A percentile compares a stretch with the other conserved stretches of the same genome.
These are phyloP conservation scores for Serinus canaria DNA, from an alignment of 2,113 vertebrate genomes.

Conservation along the genomic window DNA sequence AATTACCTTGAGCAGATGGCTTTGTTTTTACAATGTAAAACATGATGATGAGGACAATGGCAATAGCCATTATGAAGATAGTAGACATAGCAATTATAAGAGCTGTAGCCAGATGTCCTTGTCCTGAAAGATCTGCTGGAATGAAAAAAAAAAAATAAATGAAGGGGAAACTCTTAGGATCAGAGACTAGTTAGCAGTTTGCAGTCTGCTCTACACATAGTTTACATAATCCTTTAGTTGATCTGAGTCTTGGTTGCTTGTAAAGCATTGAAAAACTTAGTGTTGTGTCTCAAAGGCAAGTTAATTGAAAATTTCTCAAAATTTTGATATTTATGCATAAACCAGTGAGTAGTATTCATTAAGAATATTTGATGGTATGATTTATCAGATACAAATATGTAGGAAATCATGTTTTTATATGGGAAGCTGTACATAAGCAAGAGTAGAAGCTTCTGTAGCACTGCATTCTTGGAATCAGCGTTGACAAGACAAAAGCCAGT, in stretches of 20 bases:
- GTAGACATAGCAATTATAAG: slow-evolving; percentile 99
- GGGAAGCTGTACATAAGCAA: neutral
- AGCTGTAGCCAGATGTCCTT: slow-evolving; percentile 94
- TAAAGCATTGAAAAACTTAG: neutral
- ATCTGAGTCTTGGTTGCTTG: neutral
- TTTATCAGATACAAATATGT: neutral
- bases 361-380: neutral
- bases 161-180: neutral
- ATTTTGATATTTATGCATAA: neutral
- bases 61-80: slow-evolving; percentile 98
- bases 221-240: neutral
- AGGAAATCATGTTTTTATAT: neutral
- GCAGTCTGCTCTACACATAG: neutral
- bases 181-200: neutral
- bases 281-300: neutral
- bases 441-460: neutral
- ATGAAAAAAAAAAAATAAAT: neutral
- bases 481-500: neutral
- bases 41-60: slow-evolving; percentile 97
- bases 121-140: slow-evolving; percentile 84
- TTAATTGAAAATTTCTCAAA: neutral
- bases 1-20: slow-evolving; percentile 87
- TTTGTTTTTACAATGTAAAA: slow-evolving; percentile 98
- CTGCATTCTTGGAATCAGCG: neutral
- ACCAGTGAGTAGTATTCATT: neutral